Evolutionary conservation across 2,888 invertebrate genomes (phyloP).

Genomic region (Cynaeus angustus): DNA sequence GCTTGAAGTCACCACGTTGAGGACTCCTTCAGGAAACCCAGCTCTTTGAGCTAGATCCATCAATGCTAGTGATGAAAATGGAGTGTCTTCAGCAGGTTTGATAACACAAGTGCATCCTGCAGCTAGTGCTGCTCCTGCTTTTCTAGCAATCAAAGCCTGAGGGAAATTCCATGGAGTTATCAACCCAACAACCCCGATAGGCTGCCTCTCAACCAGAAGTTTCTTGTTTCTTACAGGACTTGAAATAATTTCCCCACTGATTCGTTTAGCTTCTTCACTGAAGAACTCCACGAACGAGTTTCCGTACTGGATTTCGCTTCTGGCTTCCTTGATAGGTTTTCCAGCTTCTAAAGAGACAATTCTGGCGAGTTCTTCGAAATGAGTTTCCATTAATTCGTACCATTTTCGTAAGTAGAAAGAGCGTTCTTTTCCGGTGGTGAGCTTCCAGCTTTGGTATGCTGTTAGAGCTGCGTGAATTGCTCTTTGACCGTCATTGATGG

Average conservation of each 20-base stretch:
- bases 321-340: constrained; percentile 90
- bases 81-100: constrained; percentile 98
- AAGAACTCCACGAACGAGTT: constrained; percentile 97
- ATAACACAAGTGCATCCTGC: constrained; percentile 96
- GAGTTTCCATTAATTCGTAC: constrained; percentile 85
- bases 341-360: constrained; percentile 91
- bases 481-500: constrained; percentile 78
- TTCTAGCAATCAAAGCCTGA: constrained; percentile 97
- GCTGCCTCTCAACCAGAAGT: constrained; percentile 85
- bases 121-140: constrained; percentile 94
- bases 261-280: constrained; percentile 92
- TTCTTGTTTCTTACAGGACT: constrained; percentile 84
- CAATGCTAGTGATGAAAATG: constrained; percentile 91
- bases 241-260: constrained; percentile 86
- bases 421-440: constrained; percentile 86
- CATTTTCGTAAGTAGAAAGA: constrained; percentile 82
- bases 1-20: constrained; percentile 93
- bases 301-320: constrained; percentile 92
- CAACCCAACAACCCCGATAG: constrained; percentile 94
- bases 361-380: constrained; percentile 84
- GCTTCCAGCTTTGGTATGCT: constrained; percentile 87
- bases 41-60: constrained; percentile 90
- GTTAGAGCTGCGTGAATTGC: constrained; percentile 85
- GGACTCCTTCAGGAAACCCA: constrained; percentile 92
- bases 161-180: constrained; percentile 98